These are phyloP conservation scores for Drosophila paracracens DNA, from an alignment of 2,888 invertebrate genomes.

Conservation along the genomic window DNA sequence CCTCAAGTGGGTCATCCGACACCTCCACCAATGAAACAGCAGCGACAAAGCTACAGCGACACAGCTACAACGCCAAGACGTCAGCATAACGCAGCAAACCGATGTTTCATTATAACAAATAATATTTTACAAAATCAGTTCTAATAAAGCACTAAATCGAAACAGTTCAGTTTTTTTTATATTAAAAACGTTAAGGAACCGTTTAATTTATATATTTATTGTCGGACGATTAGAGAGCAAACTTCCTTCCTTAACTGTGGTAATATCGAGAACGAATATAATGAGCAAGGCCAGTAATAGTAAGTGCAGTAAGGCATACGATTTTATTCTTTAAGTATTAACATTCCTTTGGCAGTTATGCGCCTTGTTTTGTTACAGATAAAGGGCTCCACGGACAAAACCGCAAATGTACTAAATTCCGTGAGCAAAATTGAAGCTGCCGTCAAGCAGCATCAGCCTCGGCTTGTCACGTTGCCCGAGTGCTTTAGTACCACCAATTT, in stretches of 20 bases:
- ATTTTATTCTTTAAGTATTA: not conserved
- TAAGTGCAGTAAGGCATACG: conserved; percentile 36
- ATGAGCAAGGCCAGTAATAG: conserved; percentile 59
- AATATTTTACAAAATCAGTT: too few relatives aligned
- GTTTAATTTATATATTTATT: not conserved
- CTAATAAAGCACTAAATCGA: too few relatives aligned
- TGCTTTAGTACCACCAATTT: conserved; percentile 85
- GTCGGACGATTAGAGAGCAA: not conserved
- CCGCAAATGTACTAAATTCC: conserved; percentile 91
- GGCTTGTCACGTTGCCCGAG: conserved; percentile 91
- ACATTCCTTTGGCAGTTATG: conserved; percentile 64
- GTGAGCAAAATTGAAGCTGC: conserved; percentile 88
- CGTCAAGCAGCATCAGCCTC: conserved; percentile 87
- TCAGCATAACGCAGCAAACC: too few relatives aligned
- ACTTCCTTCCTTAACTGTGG: not conserved
- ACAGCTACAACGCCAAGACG: too few relatives aligned
- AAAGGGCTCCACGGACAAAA: conserved; percentile 90
- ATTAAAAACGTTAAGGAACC: too few relatives aligned
- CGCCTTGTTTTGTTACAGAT: conserved; percentile 93
- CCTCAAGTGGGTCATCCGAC: too few relatives aligned
- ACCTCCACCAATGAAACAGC: too few relatives aligned
- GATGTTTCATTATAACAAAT: too few relatives aligned
- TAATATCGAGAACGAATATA: not conserved
- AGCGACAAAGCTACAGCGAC: too few relatives aligned
- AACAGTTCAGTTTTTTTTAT: too few relatives aligned